Base-by-base conservation (phyloP, 1,140 invertebrate genomes). In the Ylistrum balloti region DNA sequence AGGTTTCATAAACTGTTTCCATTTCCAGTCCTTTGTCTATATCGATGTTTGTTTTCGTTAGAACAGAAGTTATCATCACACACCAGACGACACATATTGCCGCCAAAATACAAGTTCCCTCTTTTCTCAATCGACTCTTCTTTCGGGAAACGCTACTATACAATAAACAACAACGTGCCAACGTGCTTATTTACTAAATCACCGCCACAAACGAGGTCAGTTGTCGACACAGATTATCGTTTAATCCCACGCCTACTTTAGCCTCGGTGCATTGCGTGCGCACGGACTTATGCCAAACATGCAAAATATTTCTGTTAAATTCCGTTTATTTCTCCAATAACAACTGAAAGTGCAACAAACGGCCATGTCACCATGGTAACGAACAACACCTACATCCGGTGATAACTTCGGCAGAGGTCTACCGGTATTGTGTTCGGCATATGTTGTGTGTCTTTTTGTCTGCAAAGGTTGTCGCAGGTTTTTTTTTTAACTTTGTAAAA, bases 271-370 rank as follows among this genome's bases (percentile, higher is more conserved):
- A 74, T 74, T 74, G 5, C n/a, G n/a, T 74, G 56, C 56, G n/a
- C 56, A 74, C n/a, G 56, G 28, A 74, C 28, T 1, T 17, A 74
- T 74, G 56, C n/a, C 56, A 74, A 28, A 5, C 56, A 74, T 74
- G 56, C 56, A 74, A 74, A 74, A 74, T 74, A 74, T 74, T 74
- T 74, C 56, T 74, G 9, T 28, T 28, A 74, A n/a, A 74, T 74
- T 74, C 56, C 56, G n/a, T 74, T 74, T 9, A 74, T 74, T 74
- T 74, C 56, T 74, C 56, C 56, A 28, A 74, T 28, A 74, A 74
- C 56, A 74, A 74, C 22, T n/a, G n/a, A 74, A 74, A 28, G 56
- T 74, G n/a, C 56, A 74, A 9, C n/a, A 5, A 74, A 74, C 28
- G 56, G 56, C 56, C 11, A 28, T 74, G 22, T 74, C 11, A 28